Base-by-base conservation (phyloP, 2,797 vertebrate species). In the Varecia variegata region DNA sequence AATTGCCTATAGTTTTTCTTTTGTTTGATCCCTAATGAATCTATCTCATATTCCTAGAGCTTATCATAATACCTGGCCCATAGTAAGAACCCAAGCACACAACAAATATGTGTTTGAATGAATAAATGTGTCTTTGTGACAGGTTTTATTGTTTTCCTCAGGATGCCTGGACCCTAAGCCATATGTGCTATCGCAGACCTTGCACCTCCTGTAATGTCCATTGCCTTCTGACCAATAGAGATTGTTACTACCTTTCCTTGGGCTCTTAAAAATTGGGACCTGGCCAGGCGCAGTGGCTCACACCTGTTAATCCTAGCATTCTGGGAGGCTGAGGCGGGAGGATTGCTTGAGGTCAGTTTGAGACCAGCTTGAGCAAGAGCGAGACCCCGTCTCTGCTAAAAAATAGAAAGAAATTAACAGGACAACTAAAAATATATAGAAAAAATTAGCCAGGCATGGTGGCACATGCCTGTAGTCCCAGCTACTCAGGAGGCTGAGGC, bases 11-110 rank as follows among this genome's bases (percentile, higher is more conserved):
- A 43, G 43, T 83, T 67, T 90, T 54, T 32, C 88, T 95, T 94
- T 68, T 80, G 1, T 93, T 38, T 89, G 54, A 58, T 60, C 11
- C 43, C 88, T 92, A 71, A 76, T 74, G 52, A 82, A n/a, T 87
- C 50, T 92, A 3, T 88, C 47, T 95, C 20, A n/a, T 80, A 60
- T 83, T 83, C 45, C 25, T 82, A 94, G 91, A 91, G n/a, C 9
- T 74, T 92, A 70, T 71, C 21, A 35, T 94, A 92, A 76, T 85
- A 20, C 62, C 35, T 92, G 56, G 68, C 60, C 73, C 35, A 27
- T 58, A 74, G 23, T 94, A 93, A 54, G 71, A 94, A 54, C 10
- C 65, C 13, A 81, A 27, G 11, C 35, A 76, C 23, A 92, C 18
- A 91, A 56, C 12, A 94, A 58, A 70, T 92, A 38, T 10, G 3